Evolutionary conservation across 2,888 invertebrate species (phyloP).

Genomic region (Gastrophysa polygoni): DNA sequence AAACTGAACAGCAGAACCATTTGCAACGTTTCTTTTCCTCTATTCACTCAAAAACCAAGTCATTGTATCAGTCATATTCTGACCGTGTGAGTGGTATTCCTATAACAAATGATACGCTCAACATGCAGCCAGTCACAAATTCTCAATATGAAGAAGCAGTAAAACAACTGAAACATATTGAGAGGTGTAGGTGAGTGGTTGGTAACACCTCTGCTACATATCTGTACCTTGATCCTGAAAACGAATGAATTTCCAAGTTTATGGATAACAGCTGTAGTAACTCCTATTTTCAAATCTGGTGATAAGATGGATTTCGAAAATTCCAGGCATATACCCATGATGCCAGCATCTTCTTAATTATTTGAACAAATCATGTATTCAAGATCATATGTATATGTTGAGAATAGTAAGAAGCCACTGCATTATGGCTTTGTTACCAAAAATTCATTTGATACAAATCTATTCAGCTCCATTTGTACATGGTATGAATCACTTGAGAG

Average conservation of each 20-base stretch:
- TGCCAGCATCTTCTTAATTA: background rate
- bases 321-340: background rate
- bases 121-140: too few species aligned
- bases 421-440: background rate
- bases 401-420: background rate
- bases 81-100: too few species aligned
- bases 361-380: background rate
- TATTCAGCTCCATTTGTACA: background rate
- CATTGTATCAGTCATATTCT: too few species aligned
- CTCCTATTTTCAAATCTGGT: background rate
- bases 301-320: background rate
- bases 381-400: background rate
- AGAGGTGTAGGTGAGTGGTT: background rate
- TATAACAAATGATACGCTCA: too few species aligned
- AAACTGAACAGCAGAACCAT: too few species aligned
- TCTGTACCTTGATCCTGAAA: background rate
- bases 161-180: too few species aligned
- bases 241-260: background rate
- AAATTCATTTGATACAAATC: background rate
- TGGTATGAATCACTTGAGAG: background rate
- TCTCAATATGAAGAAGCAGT: too few species aligned
- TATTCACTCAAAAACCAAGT: too few species aligned
- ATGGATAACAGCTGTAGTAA: background rate
- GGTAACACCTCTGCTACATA: background rate
- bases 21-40: too few species aligned